Evolutionary conservation across 2,888 invertebrate genomes (phyloP), one percentile per base, ranked within the genome.

Genomic region (Callosobruchus maculatus): DNA sequence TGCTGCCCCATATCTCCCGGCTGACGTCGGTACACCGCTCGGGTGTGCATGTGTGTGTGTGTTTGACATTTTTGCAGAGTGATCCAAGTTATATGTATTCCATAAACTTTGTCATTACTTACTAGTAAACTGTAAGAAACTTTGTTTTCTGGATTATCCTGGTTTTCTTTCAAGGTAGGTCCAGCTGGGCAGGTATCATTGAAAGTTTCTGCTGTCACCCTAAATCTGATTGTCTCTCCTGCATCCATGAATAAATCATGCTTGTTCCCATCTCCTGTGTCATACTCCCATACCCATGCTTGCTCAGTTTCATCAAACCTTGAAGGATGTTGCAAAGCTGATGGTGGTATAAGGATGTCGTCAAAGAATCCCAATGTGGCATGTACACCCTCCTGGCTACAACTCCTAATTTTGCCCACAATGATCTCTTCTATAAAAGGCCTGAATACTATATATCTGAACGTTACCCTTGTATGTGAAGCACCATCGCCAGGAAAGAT

Each of bases 241-340:
- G 94, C 92, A 86, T 98, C 98, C 97, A 98, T 97, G 84, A 94
- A 97, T 66, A 98, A 90, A 85, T 97, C 96, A 88, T 97, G 97
- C 83, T 93, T 93, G 79, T 91, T 78, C 5, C 94, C 95, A 84
- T 94, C 94, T 7, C 92, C 94, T 73, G 93, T 91, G 26, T 95
- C 94, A 86, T 98, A 98, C 84, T 97, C 96, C 98, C 98, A 98
- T 0, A 97, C 94, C 98, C 98, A 98, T 0, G 95, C 94, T 88
- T 97, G 96, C 87, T 94, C 96, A 69, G 93, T 93, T 86, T 96
- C 95, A 87, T 96, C 95, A 87, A 97, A 99, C 67, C 94, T 91
- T 0, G 97, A 96, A 0, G 97, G 98, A 87, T 97, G 95, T 86
- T 97, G 98, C 49, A 99, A 88, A 67, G 95, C 94, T 83, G 94